Conservation (phyloP, 2,888 invertebrate species). For the Caenorhabditis japonica region DNA sequence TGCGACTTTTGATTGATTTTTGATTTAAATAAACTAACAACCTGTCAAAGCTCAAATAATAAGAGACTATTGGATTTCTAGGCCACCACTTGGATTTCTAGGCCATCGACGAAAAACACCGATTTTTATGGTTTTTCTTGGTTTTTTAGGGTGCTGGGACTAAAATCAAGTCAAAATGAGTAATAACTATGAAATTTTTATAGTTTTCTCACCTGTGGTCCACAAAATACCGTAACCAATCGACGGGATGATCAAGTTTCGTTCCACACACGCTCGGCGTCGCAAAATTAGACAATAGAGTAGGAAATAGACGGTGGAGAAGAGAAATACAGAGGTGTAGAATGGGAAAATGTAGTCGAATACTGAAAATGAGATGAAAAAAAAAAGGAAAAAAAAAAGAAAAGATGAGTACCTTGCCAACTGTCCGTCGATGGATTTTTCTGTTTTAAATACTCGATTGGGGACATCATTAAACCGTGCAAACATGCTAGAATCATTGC, state of each 20-base stretch:
- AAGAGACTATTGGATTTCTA: too few species aligned
- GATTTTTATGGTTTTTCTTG: too few species aligned
- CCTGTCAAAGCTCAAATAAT: too few species aligned
- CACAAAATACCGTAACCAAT: slow-evolving; percentile 70
- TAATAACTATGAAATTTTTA: too few species aligned
- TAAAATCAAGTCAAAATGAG: too few species aligned
- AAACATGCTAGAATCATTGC: slow-evolving; percentile 66
- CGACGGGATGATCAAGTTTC: slow-evolving; percentile 67
- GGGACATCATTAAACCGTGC: slow-evolving; percentile 73
- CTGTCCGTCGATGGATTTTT: slow-evolving; percentile 56
- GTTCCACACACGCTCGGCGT: slow-evolving; percentile 58
- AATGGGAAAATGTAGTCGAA: slow-evolving; percentile 74
- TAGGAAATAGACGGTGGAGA: slow-evolving; percentile 72
- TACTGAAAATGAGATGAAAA: slow-evolving; percentile 64
- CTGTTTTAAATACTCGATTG: slow-evolving; percentile 68
- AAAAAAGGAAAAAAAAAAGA: background rate
- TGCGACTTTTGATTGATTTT: too few species aligned
- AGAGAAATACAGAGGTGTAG: slow-evolving; percentile 70
- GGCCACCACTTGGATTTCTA: too few species aligned
- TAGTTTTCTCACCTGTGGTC: slow-evolving; percentile 57
- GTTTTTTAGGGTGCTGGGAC: too few species aligned
- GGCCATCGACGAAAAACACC: too few species aligned
- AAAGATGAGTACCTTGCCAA: slow-evolving; percentile 44
- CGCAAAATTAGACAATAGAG: slow-evolving; percentile 65
- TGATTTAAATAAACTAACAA: too few species aligned